Evolutionary conservation across 2,888 invertebrate genomes (phyloP), one percentile per base, ranked within the genome.

Genomic region (Diloba caeruleocephala): DNA sequence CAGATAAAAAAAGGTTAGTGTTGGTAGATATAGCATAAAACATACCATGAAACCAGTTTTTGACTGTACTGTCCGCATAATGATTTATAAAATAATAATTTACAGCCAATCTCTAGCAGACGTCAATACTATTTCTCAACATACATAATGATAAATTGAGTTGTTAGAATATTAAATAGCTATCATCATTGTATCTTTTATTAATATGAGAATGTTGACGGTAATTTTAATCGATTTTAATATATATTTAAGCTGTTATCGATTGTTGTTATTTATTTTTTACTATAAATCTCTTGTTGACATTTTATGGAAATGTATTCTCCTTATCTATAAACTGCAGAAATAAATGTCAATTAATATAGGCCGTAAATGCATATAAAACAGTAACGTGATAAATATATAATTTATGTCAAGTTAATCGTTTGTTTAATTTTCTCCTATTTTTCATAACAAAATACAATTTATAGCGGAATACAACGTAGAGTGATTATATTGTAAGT

Each of bases 41-140:
- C 76, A 84, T 82, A 72, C 78, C 75, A 68, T 45, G 59, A 74
- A 87, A 89, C 89, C 82, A 44, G 89, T 89, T 87, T 81, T 56
- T 55, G 66, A 38, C 21, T 31, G 86, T 86, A 89, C 50, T 50
- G 89, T 82, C 72, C 25, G 79, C 85, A 62, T 19, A 65, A 88
- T 54, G 63, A 21, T 7, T 21, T 29, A 54, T 48, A 46, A 49
- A 46, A 36, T 48, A 44, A 55, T 56, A 62, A 61, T 53, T 65
- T 65, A 61, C 29, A 31, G 38, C 34, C 19, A 45, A 44, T 34
- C 14, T 32, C 14, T 44, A 46, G 46, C 42, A 62, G 29, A 52
- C 37, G 25, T 52, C 51, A 59, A 56, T 59, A 56, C 31, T 43
- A 34, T 53, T 63, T 38, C 39, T 48, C 36, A 67, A 67, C 44